Conservation (phyloP, 2,113 vertebrate species). For the Xiphorhynchus elegans region DNA sequence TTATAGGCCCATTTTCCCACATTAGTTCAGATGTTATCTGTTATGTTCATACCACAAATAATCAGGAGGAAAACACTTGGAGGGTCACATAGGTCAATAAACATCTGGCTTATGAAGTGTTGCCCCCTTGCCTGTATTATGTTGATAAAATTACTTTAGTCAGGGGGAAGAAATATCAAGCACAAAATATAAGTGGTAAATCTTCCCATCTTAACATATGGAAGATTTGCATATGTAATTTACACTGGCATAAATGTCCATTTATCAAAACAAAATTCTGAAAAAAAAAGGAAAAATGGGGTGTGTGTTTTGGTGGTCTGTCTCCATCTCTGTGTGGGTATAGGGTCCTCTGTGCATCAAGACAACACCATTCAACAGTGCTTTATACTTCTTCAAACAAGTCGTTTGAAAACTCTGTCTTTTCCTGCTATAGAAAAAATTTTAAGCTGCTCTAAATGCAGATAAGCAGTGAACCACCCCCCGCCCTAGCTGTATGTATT, state of each 20-base stretch:
- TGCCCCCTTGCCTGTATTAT: constrained; percentile 46
- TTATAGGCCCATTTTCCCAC: constrained; percentile 51
- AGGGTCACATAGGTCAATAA: constrained; percentile 62
- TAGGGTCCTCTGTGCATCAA: not conserved
- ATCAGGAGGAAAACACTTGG: constrained; percentile 57
- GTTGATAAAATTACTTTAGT: constrained; percentile 64
- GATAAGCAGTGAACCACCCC: not conserved
- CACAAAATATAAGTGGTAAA: not conserved
- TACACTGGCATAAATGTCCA: not conserved
- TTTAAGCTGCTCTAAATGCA: not conserved
- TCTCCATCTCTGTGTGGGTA: not conserved
- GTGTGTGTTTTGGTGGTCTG: not conserved
- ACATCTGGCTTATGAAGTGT: constrained; percentile 70
- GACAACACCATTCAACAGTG: not conserved
- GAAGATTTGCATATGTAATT: constrained; percentile 40
- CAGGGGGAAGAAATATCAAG: constrained; percentile 49
- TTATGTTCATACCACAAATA: constrained; percentile 65
- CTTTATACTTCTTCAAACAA: not conserved
- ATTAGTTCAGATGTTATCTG: constrained; percentile 70
- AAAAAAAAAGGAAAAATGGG: not conserved
- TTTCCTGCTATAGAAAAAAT: not conserved
- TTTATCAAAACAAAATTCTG: constrained; percentile 7
- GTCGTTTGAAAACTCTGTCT: not conserved
- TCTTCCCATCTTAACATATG: not conserved
- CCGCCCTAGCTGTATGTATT: not conserved